These are phyloP conservation scores for Campoplex nolae DNA, from an alignment of 2,888 invertebrate genomes.

Conservation along the genomic window DNA sequence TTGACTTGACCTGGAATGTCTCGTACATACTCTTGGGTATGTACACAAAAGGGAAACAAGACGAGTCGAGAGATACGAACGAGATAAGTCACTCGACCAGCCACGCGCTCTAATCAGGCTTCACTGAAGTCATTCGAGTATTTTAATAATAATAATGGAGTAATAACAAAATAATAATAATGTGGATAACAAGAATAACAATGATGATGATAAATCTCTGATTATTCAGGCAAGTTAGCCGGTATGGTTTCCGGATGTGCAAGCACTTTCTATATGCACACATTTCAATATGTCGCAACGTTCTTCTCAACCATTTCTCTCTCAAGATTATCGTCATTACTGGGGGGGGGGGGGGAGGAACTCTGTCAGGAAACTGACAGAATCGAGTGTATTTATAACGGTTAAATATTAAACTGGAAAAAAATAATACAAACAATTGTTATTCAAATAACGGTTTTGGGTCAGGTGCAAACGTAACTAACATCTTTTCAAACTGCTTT, in stretches of 20 bases:
- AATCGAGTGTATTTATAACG: slow-evolving; percentile 37
- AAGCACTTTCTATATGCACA: slow-evolving; percentile 55
- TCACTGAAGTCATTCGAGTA: slow-evolving; percentile 43
- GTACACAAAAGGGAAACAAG: not conserved
- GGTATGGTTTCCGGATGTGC: slow-evolving; percentile 36
- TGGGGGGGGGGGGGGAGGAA: not conserved
- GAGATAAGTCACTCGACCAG: slow-evolving; percentile 55
- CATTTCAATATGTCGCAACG: not conserved
- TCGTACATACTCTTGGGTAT: slow-evolving; percentile 4
- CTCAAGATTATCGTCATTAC: slow-evolving; percentile 1
- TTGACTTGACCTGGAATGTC: slow-evolving; percentile 24
- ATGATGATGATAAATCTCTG: not conserved
- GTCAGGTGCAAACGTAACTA: not conserved
- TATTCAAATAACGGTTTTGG: not conserved
- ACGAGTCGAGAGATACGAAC: slow-evolving; percentile 54
- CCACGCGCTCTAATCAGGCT: slow-evolving; percentile 58
- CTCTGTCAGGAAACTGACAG: not conserved
- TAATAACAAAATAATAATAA: not conserved
- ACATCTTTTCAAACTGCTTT: not conserved
- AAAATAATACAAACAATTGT: not conserved
- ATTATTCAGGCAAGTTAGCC: not conserved
- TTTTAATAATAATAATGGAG: slow-evolving; percentile 30
- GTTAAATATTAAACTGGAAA: not conserved
- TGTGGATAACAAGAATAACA: not conserved
- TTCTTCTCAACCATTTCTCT: not conserved